These are phyloP conservation scores for Conus betulinus DNA, from an alignment of 1,140 invertebrate species.

Conservation along the genomic window DNA sequence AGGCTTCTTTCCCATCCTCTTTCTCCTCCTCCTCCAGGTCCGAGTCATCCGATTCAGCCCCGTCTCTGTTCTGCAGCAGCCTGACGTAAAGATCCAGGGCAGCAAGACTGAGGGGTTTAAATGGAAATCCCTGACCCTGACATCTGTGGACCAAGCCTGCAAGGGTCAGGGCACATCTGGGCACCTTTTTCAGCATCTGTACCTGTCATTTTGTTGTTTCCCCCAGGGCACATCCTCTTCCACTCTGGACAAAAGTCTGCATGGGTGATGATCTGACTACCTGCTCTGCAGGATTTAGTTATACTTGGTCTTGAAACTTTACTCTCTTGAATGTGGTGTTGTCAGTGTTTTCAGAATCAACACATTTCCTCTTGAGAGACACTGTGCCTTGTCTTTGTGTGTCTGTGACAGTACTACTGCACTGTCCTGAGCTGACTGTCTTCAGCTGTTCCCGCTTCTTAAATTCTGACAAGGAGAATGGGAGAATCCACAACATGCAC, in stretches of 20 bases:
- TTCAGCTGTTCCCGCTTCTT: background rate
- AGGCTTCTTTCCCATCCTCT: background rate
- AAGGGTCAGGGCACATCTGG: background rate
- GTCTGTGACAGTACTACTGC: background rate
- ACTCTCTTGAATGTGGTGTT: too few relatives aligned
- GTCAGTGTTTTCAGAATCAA: background rate
- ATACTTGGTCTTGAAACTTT: background rate
- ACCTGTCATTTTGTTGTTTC: background rate
- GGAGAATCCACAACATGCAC: background rate
- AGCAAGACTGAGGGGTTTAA: background rate
- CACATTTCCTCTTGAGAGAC: background rate
- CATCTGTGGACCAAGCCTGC: background rate
- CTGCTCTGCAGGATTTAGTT: background rate
- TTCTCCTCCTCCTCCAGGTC: background rate
- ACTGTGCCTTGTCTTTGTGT: background rate
- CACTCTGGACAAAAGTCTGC: background rate
- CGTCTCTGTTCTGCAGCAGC: background rate
- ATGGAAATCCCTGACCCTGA: background rate
- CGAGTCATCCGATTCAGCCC: background rate
- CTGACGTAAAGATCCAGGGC: background rate
- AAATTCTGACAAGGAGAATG: background rate
- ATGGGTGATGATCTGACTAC: background rate
- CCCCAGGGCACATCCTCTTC: background rate
- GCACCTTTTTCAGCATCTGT: background rate
- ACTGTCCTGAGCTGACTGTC: background rate